phyloP scores from a whole-genome alignment of 2,888 invertebrate species.

The Eudasyphora cyanicolor region DNA sequence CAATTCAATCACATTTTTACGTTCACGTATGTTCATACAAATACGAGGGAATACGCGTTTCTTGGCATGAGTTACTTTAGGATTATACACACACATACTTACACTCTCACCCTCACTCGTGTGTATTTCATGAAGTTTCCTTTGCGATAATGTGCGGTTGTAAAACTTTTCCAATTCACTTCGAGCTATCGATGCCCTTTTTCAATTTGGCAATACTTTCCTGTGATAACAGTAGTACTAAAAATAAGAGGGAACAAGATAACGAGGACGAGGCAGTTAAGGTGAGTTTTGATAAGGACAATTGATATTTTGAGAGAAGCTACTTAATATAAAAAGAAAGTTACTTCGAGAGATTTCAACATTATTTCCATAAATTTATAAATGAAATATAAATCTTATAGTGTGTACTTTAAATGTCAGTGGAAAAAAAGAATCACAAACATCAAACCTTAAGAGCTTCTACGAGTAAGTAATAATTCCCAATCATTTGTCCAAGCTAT shows the following conservation, averaged over 20 bases:
- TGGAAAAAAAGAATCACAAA: too few species aligned
- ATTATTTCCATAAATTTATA: too few species aligned
- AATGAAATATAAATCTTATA: too few species aligned
- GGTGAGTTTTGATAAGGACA: background rate
- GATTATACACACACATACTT: slow-evolving; percentile 12
- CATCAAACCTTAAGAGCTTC: too few species aligned
- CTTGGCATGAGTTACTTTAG: background rate
- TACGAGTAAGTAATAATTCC: too few species aligned
- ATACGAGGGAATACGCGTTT: background rate
- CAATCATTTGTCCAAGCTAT: too few species aligned
- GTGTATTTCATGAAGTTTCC: slow-evolving; percentile 39
- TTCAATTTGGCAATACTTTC: slow-evolving; percentile 64
- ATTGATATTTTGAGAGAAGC: background rate
- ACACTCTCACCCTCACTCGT: background rate
- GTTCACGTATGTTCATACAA: background rate
- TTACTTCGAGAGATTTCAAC: too few species aligned
- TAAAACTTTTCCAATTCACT: slow-evolving; percentile 45
- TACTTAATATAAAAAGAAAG: too few species aligned
- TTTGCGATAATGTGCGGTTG: slow-evolving; percentile 34
- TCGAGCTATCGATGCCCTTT: slow-evolving; percentile 42
- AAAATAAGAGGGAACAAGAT: slow-evolving; percentile 17
- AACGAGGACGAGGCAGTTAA: background rate
- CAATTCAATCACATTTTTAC: slow-evolving; percentile 42
- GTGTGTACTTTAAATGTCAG: too few species aligned
- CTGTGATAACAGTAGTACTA: slow-evolving; percentile 66